Base-by-base conservation (phyloP, 2,113 vertebrate genomes). In the Cyphomyrus discorhynchus region DNA sequence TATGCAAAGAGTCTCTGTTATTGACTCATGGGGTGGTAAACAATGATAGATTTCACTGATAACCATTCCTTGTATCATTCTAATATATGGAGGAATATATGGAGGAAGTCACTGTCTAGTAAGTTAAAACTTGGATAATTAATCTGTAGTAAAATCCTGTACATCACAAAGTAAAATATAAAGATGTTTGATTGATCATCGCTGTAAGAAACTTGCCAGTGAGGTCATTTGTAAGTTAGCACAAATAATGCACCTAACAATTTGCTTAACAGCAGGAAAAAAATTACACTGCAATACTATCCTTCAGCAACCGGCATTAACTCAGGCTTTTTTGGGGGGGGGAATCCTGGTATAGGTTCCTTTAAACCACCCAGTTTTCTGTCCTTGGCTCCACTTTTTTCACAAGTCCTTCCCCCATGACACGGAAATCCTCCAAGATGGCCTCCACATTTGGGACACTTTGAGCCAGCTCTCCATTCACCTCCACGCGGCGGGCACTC, bases 311-410 rank as follows among this genome's bases (percentile, higher is more conserved):
- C 74, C 5, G 27, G 31, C 70, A 77, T 15, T 77, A 77, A 77
- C 10, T 74, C 31, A 1, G 24, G 24, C 24, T 27, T 27, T 77
- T 77, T 13, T 42, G 0, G 39, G 11, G 5, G 8, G 27, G 74
- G 31, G 56, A 3, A 80, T 42, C 13, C 15, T 3, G 47, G 35
- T 47, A 49, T 35, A 3, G 31, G 5, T 27, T 52, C 2, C 24
- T 89, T 96, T 95, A 99, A 90, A 99, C 95, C 1, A 95, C 95
- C 98, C 98, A 99, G 91, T 95, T 97, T 93, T 99, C 98, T 35
- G 95, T 97, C 90, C 90, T 96, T 91, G 96, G 94, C 85, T 98
- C 97, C 90, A 99, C 95, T 0, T 94, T 94, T 88, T 94, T 96
- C 19, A 99, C 97, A 46, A 99, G 94, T 58, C 96, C 98, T 92